These are phyloP conservation scores for Cantharis nigra DNA, from an alignment of 2,888 invertebrate species.

Conservation along the genomic window DNA sequence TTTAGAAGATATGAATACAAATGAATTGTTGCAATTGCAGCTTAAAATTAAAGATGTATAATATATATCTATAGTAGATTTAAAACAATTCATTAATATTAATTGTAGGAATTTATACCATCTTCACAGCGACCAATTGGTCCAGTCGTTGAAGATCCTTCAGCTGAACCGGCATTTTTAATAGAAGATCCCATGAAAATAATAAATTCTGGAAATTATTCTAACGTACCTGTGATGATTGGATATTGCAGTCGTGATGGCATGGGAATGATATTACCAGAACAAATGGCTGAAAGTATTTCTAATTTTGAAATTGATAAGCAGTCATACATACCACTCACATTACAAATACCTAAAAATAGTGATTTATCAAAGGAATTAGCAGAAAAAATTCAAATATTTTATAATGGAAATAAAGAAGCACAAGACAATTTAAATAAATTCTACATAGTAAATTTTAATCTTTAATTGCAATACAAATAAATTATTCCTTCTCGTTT, in stretches of 20 bases:
- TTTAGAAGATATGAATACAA: conserved; percentile 39
- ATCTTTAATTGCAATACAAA: not conserved
- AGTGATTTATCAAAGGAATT: not conserved
- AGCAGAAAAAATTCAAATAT: not conserved
- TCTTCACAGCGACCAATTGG: conserved; percentile 26
- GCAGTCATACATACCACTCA: not conserved
- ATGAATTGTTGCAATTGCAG: conserved; percentile 20
- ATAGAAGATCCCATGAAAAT: conserved; percentile 38
- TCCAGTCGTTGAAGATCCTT: conserved; percentile 35
- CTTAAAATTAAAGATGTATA: conserved; percentile 29
- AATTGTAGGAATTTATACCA: not conserved
- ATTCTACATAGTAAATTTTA: not conserved
- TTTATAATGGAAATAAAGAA: not conserved
- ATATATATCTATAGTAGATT: too few relatives aligned
- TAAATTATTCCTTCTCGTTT: not conserved
- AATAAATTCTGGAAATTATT: conserved; percentile 37
- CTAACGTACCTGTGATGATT: conserved; percentile 42
- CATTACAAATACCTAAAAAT: not conserved
- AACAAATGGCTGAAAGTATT: not conserved
- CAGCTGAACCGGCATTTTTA: conserved; percentile 37
- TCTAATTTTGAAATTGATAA: not conserved
- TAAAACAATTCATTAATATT: not conserved
- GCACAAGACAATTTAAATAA: not conserved
- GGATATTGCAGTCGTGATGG: conserved; percentile 43
- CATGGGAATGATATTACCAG: conserved; percentile 23